phyloP scores from a whole-genome alignment of 2,888 invertebrate genomes.

The Tenthredo livida region DNA sequence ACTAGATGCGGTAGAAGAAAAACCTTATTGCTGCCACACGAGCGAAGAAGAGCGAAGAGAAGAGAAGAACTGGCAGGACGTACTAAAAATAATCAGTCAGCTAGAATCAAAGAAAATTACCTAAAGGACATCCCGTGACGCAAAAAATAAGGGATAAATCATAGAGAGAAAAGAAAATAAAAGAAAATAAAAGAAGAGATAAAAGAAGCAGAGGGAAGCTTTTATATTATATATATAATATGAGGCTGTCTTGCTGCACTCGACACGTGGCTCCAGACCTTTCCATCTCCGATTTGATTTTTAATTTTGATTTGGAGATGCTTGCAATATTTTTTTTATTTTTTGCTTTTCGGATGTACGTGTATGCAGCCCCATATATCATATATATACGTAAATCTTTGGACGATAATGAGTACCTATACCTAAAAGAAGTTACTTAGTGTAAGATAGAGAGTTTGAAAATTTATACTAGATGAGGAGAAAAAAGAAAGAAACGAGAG shows the following conservation, averaged over 20 bases:
- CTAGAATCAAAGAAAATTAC: conserved; percentile 43
- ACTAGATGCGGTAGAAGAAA: not conserved
- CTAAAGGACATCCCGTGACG: not conserved
- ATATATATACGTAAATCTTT: too few species aligned
- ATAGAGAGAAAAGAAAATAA: not conserved
- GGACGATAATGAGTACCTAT: not conserved
- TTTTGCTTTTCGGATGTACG: too few species aligned
- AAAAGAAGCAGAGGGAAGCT: not conserved
- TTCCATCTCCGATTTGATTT: too few species aligned
- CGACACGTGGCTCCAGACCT: too few species aligned
- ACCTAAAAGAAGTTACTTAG: too few species aligned
- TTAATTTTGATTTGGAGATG: too few species aligned
- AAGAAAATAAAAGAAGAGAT: not conserved
- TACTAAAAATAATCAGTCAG: conserved; percentile 39
- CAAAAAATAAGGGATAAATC: not conserved
- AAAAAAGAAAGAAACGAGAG: not conserved
- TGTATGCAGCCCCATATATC: too few species aligned
- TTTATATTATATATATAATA: not conserved
- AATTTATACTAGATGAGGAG: not conserved
- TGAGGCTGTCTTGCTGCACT: too few species aligned
- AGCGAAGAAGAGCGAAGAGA: not conserved
- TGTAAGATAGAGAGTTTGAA: too few species aligned
- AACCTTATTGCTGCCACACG: not conserved
- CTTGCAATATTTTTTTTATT: too few species aligned
- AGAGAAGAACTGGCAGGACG: not conserved